Evolutionary conservation across 2,888 invertebrate genomes (phyloP).

Genomic region (Pasiphila rectangulata): DNA sequence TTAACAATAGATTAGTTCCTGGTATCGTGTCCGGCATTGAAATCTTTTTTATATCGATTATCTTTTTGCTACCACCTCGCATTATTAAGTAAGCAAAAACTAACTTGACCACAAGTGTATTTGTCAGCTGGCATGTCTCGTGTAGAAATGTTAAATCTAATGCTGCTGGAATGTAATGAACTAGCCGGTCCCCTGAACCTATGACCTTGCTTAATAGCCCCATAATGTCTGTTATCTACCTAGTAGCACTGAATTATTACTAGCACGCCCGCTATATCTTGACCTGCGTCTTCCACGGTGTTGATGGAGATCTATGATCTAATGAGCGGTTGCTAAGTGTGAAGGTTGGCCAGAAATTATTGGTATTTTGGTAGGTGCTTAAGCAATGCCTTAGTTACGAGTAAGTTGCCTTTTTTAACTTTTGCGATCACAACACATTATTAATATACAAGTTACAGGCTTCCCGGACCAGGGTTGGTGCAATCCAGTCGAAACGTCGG

Average conservation of each 20-base stretch:
- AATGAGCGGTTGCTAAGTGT: slow-evolving; percentile 12
- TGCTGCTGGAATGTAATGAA: not conserved
- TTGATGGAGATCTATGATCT: slow-evolving; percentile 16
- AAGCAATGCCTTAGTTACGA: too few species aligned
- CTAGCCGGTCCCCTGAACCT: slow-evolving; percentile 13
- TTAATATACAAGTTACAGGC: too few species aligned
- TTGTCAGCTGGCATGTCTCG: not conserved
- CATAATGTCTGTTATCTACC: slow-evolving; percentile 36
- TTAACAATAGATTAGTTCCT: too few species aligned
- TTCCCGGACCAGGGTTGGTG: too few species aligned
- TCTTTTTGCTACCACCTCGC: not conserved
- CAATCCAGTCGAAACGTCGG: too few species aligned
- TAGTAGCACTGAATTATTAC: slow-evolving; percentile 37
- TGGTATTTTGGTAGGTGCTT: not conserved
- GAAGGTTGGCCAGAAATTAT: not conserved
- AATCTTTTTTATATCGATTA: not conserved
- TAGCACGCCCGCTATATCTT: slow-evolving; percentile 19
- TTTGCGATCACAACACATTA: too few species aligned
- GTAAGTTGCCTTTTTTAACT: too few species aligned
- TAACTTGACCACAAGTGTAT: not conserved
- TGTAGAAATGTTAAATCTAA: not conserved
- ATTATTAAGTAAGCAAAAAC: not conserved
- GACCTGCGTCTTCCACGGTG: slow-evolving; percentile 20
- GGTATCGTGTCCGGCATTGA: not conserved
- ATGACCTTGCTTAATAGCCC: slow-evolving; percentile 35